phyloP scores from a whole-genome alignment of 2,113 vertebrate genomes.

The Calyptomena viridis region DNA sequence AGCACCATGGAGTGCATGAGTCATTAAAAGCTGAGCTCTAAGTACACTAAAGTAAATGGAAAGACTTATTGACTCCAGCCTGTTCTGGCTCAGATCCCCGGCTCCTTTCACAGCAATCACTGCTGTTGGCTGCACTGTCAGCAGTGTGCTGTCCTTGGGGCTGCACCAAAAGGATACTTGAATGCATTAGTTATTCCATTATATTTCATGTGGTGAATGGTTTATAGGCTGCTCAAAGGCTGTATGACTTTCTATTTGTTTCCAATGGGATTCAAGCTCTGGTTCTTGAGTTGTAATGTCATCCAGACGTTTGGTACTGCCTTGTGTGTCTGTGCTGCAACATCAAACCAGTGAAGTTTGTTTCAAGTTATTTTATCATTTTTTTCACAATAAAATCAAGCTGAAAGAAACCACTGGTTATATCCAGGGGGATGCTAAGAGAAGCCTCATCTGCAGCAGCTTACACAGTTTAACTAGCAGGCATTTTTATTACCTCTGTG shows the following conservation, averaged over 20 bases:
- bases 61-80: neutral
- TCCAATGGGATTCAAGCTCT: neutral
- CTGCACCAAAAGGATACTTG: neutral
- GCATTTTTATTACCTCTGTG: neutral
- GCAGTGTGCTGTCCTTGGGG: neutral
- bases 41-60: neutral
- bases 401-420: neutral
- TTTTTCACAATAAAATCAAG: neutral
- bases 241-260: neutral
- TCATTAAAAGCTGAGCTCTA: neutral
- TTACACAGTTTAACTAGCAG: neutral
- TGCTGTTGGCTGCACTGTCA: neutral
- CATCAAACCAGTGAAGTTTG: neutral
- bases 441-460: neutral
- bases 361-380: neutral
- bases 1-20: neutral
- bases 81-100: neutral
- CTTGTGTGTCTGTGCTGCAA: neutral
- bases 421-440: neutral
- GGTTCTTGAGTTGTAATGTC: neutral
- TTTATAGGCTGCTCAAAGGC: constrained; percentile 8
- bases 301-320: neutral
- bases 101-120: neutral
- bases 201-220: neutral
- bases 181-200: neutral